Evolutionary conservation across 2,113 vertebrate species (phyloP).

Genomic region (Phyllopteryx taeniolatus): DNA sequence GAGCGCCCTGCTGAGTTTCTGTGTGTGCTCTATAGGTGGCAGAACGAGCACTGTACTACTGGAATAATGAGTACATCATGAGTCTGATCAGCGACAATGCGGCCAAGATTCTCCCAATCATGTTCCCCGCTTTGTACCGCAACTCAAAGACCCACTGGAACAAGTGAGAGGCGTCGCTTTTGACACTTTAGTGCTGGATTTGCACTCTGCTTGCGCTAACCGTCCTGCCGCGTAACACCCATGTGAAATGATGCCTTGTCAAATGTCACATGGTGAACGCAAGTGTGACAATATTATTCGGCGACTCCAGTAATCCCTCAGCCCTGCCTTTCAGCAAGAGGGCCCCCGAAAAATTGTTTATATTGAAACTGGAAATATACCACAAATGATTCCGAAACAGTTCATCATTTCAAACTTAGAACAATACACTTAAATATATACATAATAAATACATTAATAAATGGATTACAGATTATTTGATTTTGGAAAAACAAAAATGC

Average conservation of each 20-base stretch:
- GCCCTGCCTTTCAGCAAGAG: too few relatives aligned
- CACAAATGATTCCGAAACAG: too few relatives aligned
- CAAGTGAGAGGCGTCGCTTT: constrained; percentile 79
- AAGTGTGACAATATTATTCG: neutral
- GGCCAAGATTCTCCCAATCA: constrained; percentile 95
- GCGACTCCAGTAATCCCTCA: neutral
- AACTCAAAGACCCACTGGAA: constrained; percentile 99
- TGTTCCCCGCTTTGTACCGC: constrained; percentile 97
- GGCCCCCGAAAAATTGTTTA: too few relatives aligned
- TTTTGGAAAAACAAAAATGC: too few relatives aligned
- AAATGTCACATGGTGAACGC: constrained; percentile 9
- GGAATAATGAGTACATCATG: constrained; percentile 98
- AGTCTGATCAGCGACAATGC: constrained; percentile 97
- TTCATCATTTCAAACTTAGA: too few relatives aligned
- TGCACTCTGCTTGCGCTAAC: neutral
- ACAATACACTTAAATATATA: too few relatives aligned
- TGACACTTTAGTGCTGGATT: neutral
- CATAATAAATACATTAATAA: too few relatives aligned
- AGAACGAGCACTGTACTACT: constrained; percentile 91
- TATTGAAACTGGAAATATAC: too few relatives aligned
- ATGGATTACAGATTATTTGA: too few relatives aligned
- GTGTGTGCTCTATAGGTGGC: constrained; percentile 77
- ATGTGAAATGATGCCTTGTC: neutral
- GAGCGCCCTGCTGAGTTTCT: neutral
- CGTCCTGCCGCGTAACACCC: constrained; percentile 6